phyloP scores from a whole-genome alignment of 2,888 invertebrate genomes.

The Nymphalis c-album region DNA sequence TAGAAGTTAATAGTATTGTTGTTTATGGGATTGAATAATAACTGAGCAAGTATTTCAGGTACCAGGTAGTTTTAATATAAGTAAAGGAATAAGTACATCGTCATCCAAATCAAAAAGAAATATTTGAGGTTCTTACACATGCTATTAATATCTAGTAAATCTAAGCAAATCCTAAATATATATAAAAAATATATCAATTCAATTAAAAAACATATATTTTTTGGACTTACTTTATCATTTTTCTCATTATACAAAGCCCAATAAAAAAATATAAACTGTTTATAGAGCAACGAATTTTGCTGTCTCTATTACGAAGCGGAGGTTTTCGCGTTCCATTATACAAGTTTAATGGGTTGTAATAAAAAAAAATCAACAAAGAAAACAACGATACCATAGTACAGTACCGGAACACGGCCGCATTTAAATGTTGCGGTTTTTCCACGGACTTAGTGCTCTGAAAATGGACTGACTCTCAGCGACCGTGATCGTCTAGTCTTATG shows the following conservation, averaged over 20 bases:
- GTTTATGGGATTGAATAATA: too few relatives aligned
- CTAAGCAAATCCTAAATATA: neutral
- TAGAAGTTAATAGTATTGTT: too few relatives aligned
- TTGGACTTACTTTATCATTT: neutral
- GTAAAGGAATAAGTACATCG: too few relatives aligned
- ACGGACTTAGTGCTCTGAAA: slow-evolving; percentile 32
- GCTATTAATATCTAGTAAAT: too few relatives aligned
- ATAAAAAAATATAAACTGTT: slow-evolving; percentile 1
- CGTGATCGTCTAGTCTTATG: slow-evolving; percentile 34
- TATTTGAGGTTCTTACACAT: too few relatives aligned
- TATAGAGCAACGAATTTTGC: slow-evolving; percentile 7
- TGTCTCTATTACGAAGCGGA: slow-evolving; percentile 5
- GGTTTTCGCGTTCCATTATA: slow-evolving; percentile 26
- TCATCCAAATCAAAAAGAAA: too few relatives aligned
- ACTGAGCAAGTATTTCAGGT: too few relatives aligned
- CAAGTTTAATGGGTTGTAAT: slow-evolving; percentile 32
- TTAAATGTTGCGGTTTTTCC: slow-evolving; percentile 39
- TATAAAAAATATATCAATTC: neutral
- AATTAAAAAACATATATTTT: neutral
- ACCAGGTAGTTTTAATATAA: too few relatives aligned
- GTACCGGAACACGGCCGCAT: slow-evolving; percentile 36
- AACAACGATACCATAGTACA: slow-evolving; percentile 30
- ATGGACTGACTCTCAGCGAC: slow-evolving; percentile 28
- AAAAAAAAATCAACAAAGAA: slow-evolving; percentile 38
- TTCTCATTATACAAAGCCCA: neutral